A percentile compares a stretch with the other conserved stretches of the same genome.
phyloP scores from a whole-genome alignment of 2,888 invertebrate species.

The Stenodema calcarata region DNA sequence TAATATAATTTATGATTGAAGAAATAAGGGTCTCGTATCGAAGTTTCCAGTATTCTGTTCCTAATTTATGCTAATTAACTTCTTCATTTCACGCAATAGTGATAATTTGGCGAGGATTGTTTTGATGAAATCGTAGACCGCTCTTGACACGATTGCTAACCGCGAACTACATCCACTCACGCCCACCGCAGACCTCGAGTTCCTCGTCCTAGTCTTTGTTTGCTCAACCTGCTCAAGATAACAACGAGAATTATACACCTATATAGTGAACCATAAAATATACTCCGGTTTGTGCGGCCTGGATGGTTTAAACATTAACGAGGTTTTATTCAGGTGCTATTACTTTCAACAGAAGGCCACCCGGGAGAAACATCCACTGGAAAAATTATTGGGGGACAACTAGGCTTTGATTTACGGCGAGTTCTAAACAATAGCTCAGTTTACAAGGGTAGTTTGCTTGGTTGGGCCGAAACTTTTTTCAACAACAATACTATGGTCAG shows the following conservation, averaged over 20 bases:
- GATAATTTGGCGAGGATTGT: background rate
- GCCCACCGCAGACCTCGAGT: background rate
- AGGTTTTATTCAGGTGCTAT: constrained; percentile 1
- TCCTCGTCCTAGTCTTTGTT: background rate
- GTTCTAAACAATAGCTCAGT: background rate
- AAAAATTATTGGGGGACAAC: constrained; percentile 14
- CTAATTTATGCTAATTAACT: too few species aligned
- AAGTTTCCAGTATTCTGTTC: too few species aligned
- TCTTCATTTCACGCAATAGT: too few species aligned
- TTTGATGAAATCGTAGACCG: background rate
- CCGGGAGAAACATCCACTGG: constrained; percentile 1
- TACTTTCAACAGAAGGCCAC: background rate
- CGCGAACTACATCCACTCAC: background rate
- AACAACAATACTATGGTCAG: background rate
- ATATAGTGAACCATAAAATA: background rate
- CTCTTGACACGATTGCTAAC: background rate
- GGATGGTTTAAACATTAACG: background rate
- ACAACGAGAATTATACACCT: background rate
- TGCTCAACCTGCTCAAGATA: constrained; percentile 5
- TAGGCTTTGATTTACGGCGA: background rate
- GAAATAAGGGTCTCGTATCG: too few species aligned
- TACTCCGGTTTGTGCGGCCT: background rate
- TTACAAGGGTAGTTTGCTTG: background rate
- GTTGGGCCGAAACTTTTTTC: background rate
- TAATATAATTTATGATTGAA: too few species aligned